Percentiles rank a stretch among this genome's conserved stretches.
Conservation (phyloP, 2,797 vertebrate species). For the Acipenser ruthenus region DNA sequence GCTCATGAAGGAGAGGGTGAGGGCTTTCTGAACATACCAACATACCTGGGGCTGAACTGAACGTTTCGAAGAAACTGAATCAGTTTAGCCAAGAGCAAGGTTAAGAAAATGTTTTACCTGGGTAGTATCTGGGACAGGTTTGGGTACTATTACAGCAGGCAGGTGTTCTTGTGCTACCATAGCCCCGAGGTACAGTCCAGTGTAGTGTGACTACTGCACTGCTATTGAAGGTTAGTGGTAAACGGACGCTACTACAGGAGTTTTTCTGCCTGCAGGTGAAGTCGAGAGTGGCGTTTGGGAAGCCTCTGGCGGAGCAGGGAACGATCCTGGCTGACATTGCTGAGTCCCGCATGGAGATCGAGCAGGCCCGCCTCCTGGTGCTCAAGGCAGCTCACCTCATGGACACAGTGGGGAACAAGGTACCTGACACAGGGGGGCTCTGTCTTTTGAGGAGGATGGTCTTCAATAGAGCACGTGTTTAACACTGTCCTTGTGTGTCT, state of each 20-base stretch:
- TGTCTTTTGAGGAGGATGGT: neutral
- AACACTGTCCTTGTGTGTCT: neutral
- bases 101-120: too few species aligned
- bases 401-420: constrained; percentile 47
- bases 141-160: too few species aligned
- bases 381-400: constrained; percentile 40
- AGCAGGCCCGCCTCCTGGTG: constrained; percentile 38
- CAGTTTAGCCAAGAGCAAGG: too few species aligned
- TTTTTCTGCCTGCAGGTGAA: constrained; percentile 20
- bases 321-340: constrained; percentile 35
- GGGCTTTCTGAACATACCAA: constrained; percentile 7
- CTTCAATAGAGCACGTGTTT: neutral
- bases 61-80: too few species aligned
- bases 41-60: too few species aligned
- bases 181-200: too few species aligned
- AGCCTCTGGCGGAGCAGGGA: constrained; percentile 34
- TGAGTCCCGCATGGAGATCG: constrained; percentile 27
- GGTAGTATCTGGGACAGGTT: too few species aligned
- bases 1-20: constrained; percentile 47
- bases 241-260: neutral
- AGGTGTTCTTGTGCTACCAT: too few species aligned
- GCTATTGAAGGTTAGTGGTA: too few species aligned
- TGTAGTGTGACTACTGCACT: too few species aligned
- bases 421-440: constrained; percentile 1
- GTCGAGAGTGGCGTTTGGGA: constrained; percentile 43